Evolutionary conservation across 2,888 invertebrate genomes (phyloP), one percentile per base, ranked within the genome.

Genomic region (Acrobasis consociella): DNA sequence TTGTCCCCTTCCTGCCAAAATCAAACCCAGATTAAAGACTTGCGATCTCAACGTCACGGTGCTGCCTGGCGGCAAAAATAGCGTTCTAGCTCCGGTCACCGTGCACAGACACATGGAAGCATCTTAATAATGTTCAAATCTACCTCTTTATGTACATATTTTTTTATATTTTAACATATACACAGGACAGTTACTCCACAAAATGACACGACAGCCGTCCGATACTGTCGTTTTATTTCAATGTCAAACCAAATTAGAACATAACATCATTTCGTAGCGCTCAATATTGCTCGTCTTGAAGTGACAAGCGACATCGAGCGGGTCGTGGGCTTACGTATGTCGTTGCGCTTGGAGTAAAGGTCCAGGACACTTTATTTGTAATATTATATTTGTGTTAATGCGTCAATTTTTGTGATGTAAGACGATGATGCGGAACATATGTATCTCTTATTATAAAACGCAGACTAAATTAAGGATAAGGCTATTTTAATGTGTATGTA

Each of bases 61-160:
- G 5, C 86, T 93, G 66, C 93, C 94, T 11, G 90, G 94, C 64
- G 94, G 93, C 15, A 93, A 91, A 70, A 93, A 92, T 72, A 91
- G 89, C 82, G 94, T 97, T 67, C 92, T 97, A 74, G 97, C 97
- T 56, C 96, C 97, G n/a, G 97, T 97, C 38, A 97, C 97, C 61
- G 97, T 98, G 63, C 97, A 98, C 83, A 94, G 96, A 75, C 95
- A 96, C 81, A 97, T 97, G 96, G 97, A 97, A 82, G 96, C 97
- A 39, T 95, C 95, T 67, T 94, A 94, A 80, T 75, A 66, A 63
- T 64, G 65, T 59, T 72, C 67, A 69, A 72, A 82, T 79, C 90
- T 90, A 89, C 83, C 83, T 82, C 82, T 56, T 55, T 13, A 37
- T 69, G 68, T 69, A 67, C 16, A 67, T 69, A 55, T 67, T 61